Evolutionary conservation across 2,888 invertebrate species (phyloP), one percentile per base, ranked within the genome.

Genomic region (Drosophila helvetica): DNA sequence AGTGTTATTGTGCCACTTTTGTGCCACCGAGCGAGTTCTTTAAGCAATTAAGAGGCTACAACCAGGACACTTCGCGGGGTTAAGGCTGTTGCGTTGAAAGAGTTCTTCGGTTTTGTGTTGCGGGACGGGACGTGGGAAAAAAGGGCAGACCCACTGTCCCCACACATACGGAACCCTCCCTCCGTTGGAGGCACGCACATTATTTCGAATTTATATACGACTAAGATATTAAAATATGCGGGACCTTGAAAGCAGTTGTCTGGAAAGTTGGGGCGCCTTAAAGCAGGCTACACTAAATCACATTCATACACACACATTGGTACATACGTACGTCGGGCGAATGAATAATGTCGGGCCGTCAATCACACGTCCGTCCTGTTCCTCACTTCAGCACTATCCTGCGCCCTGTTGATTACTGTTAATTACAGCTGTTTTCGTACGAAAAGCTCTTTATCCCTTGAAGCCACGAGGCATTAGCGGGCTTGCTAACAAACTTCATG

Each of bases 191-290:
- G 33, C 47, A 74, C 65, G 65, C 61, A 74, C 66, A 66, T 68
- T 79, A 69, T 57, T 65, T 78, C 66, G 80, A 78, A 80, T 80
- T 80, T 83, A 83, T 80, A 78, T 53, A 75, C 83, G 38, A 38
- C 6, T 38, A 7, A 6, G n/a, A 38, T 38, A n/a, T 76, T 70
- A 52, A 38, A 55, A 72, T 38, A 46, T 42, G 62, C 46, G 10
- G 33, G 54, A 51, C 66, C 73, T 72, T 72, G 72, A 27, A 46
- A 46, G 58, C 57, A 58, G 54, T 71, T 73, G 64, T 71, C 72
- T 73, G 54, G 27, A 43, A 73, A 70, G 72, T 72, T 65, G 57
- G 27, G 43, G 47, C 57, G 70, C 64, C 64, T 61, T 55, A n/a
- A 50, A 63, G 56, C 64, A 59, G 55, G 43, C 61, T 18, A 30